phyloP scores from a whole-genome alignment of 2,888 invertebrate species.

The Acrobasis consociella region DNA sequence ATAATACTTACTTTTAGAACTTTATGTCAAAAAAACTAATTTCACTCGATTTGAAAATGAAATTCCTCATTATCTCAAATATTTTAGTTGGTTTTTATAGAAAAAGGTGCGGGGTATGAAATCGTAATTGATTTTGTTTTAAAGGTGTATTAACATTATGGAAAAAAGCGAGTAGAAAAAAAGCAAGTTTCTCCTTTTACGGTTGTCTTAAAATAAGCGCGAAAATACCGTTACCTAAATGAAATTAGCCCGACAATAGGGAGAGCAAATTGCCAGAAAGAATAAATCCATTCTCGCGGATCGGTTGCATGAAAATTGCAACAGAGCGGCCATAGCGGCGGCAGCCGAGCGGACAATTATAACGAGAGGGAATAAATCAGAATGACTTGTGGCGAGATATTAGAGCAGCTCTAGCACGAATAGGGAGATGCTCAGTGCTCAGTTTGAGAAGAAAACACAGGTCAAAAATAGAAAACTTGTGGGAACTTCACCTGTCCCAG shows the following conservation, averaged over 20 bases:
- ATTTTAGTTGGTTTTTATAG: no score
- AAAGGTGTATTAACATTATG: no score
- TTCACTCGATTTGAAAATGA: no score
- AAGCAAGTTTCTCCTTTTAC: background rate
- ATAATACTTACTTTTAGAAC: no score
- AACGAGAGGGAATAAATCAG: slow-evolving; percentile 82
- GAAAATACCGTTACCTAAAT: slow-evolving; percentile 60
- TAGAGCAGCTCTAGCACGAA: slow-evolving; percentile 75
- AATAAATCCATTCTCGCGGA: slow-evolving; percentile 74
- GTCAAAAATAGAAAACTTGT: slow-evolving; percentile 32
- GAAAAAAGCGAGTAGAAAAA: slow-evolving; percentile 34
- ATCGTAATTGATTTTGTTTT: no score
- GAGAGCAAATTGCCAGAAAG: slow-evolving; percentile 74
- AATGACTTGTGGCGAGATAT: slow-evolving; percentile 82
- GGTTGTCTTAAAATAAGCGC: slow-evolving; percentile 23
- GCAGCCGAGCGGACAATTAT: slow-evolving; percentile 80
- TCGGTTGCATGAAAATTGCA: slow-evolving; percentile 80
- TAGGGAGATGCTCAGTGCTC: slow-evolving; percentile 62
- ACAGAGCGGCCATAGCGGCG: slow-evolving; percentile 69
- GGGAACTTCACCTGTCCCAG: no score
- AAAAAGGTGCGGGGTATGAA: no score
- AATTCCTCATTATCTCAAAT: no score
- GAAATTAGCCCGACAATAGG: slow-evolving; percentile 63
- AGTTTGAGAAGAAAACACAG: slow-evolving; percentile 62
- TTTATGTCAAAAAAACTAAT: no score